Evolutionary conservation across 2,888 invertebrate species (phyloP).

Genomic region (Ligdia adustata): DNA sequence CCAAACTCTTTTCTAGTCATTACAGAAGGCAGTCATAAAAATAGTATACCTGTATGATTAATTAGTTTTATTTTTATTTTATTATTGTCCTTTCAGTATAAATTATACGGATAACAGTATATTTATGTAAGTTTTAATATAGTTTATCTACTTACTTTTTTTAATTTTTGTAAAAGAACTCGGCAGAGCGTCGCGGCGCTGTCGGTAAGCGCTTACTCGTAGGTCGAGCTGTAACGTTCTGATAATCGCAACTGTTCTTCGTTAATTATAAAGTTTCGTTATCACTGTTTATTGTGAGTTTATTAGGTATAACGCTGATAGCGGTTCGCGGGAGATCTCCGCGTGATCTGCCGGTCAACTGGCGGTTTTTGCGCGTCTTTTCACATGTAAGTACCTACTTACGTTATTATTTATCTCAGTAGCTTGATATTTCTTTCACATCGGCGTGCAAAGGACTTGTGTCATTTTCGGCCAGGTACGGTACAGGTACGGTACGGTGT

Average conservation of each 20-base stretch:
- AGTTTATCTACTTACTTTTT: slow-evolving; percentile 1
- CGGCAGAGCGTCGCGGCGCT: not conserved
- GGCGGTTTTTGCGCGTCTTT: not conserved
- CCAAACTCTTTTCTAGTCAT: too few relatives aligned
- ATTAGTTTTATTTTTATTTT: too few relatives aligned
- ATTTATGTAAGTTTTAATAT: not conserved
- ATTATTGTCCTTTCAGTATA: not conserved
- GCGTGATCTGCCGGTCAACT: slow-evolving; percentile 22
- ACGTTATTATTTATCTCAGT: too few relatives aligned
- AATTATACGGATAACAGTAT: too few relatives aligned
- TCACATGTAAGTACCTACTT: too few relatives aligned
- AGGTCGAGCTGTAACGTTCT: not conserved
- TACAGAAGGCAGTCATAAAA: too few relatives aligned
- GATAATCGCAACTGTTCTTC: slow-evolving; percentile 10
- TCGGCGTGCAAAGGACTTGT: too few relatives aligned
- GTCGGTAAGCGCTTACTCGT: not conserved
- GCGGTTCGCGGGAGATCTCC: slow-evolving; percentile 30
- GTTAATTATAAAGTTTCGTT: slow-evolving; percentile 25
- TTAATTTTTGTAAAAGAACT: too few relatives aligned
- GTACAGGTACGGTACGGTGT: too few relatives aligned
- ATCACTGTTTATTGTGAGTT: slow-evolving; percentile 29
- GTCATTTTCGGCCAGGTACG: too few relatives aligned
- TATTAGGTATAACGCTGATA: too few relatives aligned
- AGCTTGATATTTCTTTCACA: not conserved
- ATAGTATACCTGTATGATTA: too few relatives aligned